A percentile compares a stretch with the other conserved stretches of the same genome.
Evolutionary conservation across 92 coral and sea anemone species (phyloP).

Genomic region (Epizoanthus stellaris): DNA sequence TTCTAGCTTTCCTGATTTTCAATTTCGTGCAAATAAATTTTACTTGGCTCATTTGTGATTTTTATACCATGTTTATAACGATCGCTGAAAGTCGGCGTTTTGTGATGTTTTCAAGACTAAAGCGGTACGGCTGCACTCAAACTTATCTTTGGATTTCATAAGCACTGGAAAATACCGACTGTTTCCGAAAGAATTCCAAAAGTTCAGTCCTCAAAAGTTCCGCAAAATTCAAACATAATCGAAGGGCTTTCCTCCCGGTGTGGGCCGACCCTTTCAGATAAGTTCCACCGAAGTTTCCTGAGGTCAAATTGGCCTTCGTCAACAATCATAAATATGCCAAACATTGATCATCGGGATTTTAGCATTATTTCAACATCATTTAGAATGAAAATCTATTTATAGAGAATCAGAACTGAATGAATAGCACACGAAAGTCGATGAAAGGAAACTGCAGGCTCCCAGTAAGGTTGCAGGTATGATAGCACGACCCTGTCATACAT

Average conservation of each 20-base stretch:
- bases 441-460: not conserved
- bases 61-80: not conserved
- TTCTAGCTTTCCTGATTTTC: too few relatives aligned
- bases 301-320: not conserved
- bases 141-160: not conserved
- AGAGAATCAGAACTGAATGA: not conserved
- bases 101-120: not conserved
- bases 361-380: constrained; percentile 15
- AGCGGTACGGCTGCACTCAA: not conserved
- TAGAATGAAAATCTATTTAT: constrained; percentile 7
- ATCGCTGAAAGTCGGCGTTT: not conserved
- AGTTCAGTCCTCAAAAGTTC: not conserved
- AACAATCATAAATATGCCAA: not conserved
- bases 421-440: not conserved
- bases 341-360: not conserved
- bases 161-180: not conserved
- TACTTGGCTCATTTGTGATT: too few relatives aligned
- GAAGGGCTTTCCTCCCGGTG: not conserved
- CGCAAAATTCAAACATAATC: not conserved
- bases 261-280: not conserved
- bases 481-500: not conserved
- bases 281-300: not conserved
- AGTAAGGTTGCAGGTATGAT: not conserved
- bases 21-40: too few relatives aligned
- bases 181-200: constrained; percentile 9